Evolutionary conservation across 2,888 invertebrate species (phyloP), one percentile per base, ranked within the genome.

Genomic region (Sipunculus nudus): DNA sequence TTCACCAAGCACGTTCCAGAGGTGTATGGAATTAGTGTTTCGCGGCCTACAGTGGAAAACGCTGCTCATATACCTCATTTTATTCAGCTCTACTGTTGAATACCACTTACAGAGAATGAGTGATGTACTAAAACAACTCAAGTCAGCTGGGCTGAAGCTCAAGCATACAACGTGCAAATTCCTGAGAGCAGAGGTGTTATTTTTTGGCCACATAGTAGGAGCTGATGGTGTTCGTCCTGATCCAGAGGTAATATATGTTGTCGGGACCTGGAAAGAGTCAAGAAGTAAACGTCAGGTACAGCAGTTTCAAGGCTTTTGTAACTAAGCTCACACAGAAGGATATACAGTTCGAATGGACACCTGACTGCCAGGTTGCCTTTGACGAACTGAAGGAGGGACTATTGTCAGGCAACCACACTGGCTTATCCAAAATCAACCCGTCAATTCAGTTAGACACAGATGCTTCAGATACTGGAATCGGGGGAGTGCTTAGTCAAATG

Each of bases 61-160:
- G 8, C 75, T 76, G 53, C 74, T 83, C 28, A 77, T 81, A 0
- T 84, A 81, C 53, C 45, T 82, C 10, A 71, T 82, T 10, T 55
- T 73, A 1, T 69, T 57, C 39, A 59, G 65, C 2, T 29, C 58
- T 29, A 61, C 57, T 3, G 68, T 71, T 47, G 63, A 68, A 19
- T 57, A 67, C 29, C 49, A 49, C 19, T 19, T 23, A 23, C 5
- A 25, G 21, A 8, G 46, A 6, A 28, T 63, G 21, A 23, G 13
- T 16, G 45, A 46, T 16, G 59, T 50, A 4, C 29, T 63, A 16
- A 6, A 19, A 10, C 21, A 23, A 16, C 29, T 67, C 6, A 6
- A 39, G 5, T 19, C 53, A 5, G 66, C 53, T n/a, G 50, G 43
- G n/a, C 28, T 65, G 16, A 63, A 19, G 10, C 32, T 67, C 3